Conservation (phyloP, 1,140 invertebrate species). For the Leptinotarsa undecemlineata region DNA sequence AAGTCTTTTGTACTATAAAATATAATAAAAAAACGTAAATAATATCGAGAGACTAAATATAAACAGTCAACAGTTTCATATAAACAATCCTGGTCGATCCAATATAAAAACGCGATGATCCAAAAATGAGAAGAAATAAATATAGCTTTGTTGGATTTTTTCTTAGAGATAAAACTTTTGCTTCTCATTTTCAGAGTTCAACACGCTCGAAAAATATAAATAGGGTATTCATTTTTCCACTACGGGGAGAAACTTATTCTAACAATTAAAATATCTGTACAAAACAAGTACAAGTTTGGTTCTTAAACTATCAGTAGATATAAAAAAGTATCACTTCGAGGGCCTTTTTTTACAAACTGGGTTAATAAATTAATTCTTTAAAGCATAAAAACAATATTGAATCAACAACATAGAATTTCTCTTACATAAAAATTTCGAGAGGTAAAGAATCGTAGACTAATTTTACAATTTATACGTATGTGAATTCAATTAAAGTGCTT, state of each 20-base stretch:
- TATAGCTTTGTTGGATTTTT: background rate
- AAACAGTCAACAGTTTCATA: slow-evolving; percentile 30
- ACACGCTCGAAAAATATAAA: slow-evolving; percentile 30
- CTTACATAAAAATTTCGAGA: background rate
- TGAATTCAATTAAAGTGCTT: no score
- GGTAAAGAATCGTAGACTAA: no score
- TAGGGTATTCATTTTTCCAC: background rate
- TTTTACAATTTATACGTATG: no score
- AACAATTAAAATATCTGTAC: slow-evolving; percentile 43
- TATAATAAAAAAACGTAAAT: slow-evolving; percentile 29
- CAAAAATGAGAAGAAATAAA: background rate
- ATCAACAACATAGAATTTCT: slow-evolving; percentile 5
- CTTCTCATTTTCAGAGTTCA: slow-evolving; percentile 27
- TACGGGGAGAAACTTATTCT: slow-evolving; percentile 17
- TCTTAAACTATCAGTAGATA: slow-evolving; percentile 42
- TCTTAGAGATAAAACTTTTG: background rate
- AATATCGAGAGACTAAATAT: slow-evolving; percentile 22
- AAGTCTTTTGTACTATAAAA: slow-evolving; percentile 38
- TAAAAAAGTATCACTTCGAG: slow-evolving; percentile 44
- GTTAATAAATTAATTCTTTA: slow-evolving; percentile 29
- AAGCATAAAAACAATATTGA: slow-evolving; percentile 18
- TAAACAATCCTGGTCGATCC: slow-evolving; percentile 31
- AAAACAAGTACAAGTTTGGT: slow-evolving; percentile 45
- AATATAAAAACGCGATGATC: slow-evolving; percentile 29
- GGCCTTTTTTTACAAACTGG: slow-evolving; percentile 33